A percentile compares a stretch with the other conserved stretches of the same genome.
Conservation (phyloP, 2,888 invertebrate genomes). For the Loripinus fragilis region DNA sequence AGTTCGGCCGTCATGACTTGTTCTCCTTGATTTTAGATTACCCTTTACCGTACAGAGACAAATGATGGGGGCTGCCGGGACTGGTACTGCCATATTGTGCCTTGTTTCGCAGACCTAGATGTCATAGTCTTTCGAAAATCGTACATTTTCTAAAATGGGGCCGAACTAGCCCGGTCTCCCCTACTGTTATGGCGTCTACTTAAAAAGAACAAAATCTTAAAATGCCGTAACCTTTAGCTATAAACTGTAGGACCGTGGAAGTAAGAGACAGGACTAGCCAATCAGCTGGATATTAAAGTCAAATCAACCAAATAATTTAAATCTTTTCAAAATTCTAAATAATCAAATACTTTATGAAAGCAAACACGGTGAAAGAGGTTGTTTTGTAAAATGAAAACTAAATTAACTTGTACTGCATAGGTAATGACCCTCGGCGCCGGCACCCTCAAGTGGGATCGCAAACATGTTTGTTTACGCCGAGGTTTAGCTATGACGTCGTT, state of each 20-base stretch:
- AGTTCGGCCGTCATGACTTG: too few species aligned
- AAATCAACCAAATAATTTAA: slow-evolving; percentile 10
- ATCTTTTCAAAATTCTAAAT: slow-evolving; percentile 5
- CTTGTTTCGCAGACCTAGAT: too few species aligned
- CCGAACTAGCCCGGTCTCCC: too few species aligned
- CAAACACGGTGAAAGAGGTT: background rate
- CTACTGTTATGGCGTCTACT: too few species aligned
- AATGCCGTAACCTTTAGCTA: background rate
- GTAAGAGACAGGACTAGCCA: background rate
- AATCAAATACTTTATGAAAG: slow-evolving; percentile 17
- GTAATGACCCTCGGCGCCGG: slow-evolving; percentile 9
- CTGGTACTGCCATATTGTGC: too few species aligned
- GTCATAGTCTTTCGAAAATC: too few species aligned
- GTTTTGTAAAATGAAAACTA: background rate
- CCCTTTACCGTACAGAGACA: too few species aligned
- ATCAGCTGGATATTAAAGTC: slow-evolving; percentile 4
- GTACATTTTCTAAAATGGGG: too few species aligned
- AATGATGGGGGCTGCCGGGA: too few species aligned
- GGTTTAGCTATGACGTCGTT: slow-evolving; percentile 11
- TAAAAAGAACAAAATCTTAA: too few species aligned
- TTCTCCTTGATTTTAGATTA: too few species aligned
- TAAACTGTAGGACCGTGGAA: background rate
- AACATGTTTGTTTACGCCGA: background rate
- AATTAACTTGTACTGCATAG: background rate
- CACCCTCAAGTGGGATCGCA: background rate